Percentiles rank a stretch among this genome's conserved stretches.
phyloP scores from a whole-genome alignment of 1,140 invertebrate species.

The Neodiprion fabricii region DNA sequence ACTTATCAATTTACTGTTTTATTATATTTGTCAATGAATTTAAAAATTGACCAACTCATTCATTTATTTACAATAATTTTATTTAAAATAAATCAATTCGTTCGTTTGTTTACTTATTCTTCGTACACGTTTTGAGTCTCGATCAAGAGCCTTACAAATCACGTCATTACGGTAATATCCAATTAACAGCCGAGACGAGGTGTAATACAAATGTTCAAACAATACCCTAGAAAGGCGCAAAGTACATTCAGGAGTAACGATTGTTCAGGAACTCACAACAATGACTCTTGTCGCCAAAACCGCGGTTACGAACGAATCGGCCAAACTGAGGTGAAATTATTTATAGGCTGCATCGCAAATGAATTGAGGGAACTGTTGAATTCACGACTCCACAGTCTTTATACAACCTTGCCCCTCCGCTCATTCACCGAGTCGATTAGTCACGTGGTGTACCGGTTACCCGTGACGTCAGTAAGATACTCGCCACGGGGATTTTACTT shows the following conservation, averaged over 20 bases:
- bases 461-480: not conserved
- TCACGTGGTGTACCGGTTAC: slow-evolving; percentile 4
- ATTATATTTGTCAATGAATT: no score
- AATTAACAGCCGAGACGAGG: not conserved
- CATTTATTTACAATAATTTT: not conserved
- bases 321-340: no score
- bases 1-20: no score
- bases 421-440: not conserved
- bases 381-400: not conserved
- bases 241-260: slow-evolving; percentile 27
- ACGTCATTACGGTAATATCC: slow-evolving; percentile 9
- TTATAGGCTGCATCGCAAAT: not conserved
- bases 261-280: no score
- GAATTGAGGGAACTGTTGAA: not conserved
- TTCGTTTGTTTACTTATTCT: slow-evolving; percentile 20
- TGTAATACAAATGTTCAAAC: slow-evolving; percentile 20
- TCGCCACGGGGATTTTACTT: not conserved
- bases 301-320: no score
- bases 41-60: not conserved
- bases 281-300: no score
- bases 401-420: not conserved
- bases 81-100: slow-evolving; percentile 18
- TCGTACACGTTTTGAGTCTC: no score
- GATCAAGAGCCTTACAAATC: no score
- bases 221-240: slow-evolving; percentile 32